Evolutionary conservation across 1,140 invertebrate species (phyloP).

Genomic region (Drosophila prosaltans): DNA sequence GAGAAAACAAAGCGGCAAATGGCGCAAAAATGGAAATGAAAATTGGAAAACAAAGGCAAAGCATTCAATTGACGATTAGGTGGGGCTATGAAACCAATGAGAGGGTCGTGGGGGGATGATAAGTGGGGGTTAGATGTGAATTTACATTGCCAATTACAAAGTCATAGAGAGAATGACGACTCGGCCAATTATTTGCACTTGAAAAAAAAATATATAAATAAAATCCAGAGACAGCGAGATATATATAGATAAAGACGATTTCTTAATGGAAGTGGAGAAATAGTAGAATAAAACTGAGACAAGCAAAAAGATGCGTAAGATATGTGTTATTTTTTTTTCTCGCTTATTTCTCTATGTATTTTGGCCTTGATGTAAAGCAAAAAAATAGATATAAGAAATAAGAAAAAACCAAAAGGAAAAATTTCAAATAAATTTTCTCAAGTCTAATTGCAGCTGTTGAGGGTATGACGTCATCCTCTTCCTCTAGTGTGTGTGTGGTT

Average conservation of each 20-base stretch:
- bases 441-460: slow-evolving; percentile 65
- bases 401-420: no score
- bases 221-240: slow-evolving; percentile 33
- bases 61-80: slow-evolving; percentile 71
- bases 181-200: slow-evolving; percentile 61
- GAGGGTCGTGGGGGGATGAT: slow-evolving; percentile 3
- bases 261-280: slow-evolving; percentile 1
- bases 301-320: slow-evolving; percentile 2
- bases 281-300: background rate
- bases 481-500: background rate
- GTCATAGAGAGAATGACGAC: slow-evolving; percentile 34
- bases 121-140: slow-evolving; percentile 45
- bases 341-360: slow-evolving; percentile 28
- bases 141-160: slow-evolving; percentile 53
- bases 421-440: slow-evolving; percentile 54
- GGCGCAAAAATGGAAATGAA: slow-evolving; percentile 39
- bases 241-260: slow-evolving; percentile 20
- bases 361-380: slow-evolving; percentile 46
- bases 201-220: slow-evolving; percentile 36
- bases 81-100: slow-evolving; percentile 13
- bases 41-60: slow-evolving; percentile 61
- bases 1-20: slow-evolving; percentile 44
- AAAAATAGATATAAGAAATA: slow-evolving; percentile 24
- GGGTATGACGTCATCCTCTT: slow-evolving; percentile 49
- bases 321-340: background rate